Evolutionary conservation across 2,113 vertebrate genomes (phyloP).

Genomic region (Leucopternis melanops): DNA sequence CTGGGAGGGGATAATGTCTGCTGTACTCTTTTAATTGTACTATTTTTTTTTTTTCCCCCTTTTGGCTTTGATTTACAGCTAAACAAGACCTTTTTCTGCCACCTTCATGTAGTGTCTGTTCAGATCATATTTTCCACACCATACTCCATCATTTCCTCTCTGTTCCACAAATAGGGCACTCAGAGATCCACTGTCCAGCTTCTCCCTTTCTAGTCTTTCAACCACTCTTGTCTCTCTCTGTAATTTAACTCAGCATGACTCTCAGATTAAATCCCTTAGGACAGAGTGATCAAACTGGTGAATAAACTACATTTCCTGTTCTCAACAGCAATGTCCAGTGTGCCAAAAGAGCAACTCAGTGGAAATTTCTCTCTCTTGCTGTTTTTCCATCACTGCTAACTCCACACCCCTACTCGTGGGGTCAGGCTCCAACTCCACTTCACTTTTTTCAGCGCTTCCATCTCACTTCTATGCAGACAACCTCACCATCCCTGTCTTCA

Average conservation of each 20-base stretch:
- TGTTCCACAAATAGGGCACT: not conserved
- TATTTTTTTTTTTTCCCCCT: no score
- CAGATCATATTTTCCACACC: not conserved
- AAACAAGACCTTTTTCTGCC: not conserved
- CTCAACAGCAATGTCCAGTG: not conserved
- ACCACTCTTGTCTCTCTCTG: not conserved
- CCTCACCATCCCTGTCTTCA: not conserved
- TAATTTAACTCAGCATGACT: not conserved
- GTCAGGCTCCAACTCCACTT: not conserved
- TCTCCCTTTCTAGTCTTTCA: not conserved
- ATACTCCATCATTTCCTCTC: not conserved
- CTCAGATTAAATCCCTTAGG: not conserved
- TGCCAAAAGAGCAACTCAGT: not conserved
- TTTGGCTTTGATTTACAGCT: not conserved
- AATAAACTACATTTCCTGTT: not conserved
- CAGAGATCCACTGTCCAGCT: not conserved
- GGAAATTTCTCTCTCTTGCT: not conserved
- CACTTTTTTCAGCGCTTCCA: not conserved
- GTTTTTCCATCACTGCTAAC: not conserved
- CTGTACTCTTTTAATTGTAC: no score
- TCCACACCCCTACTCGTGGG: fast-evolving
- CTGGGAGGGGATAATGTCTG: no score
- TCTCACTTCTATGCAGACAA: not conserved
- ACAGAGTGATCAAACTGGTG: not conserved
- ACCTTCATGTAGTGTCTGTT: not conserved